Conservation (phyloP, 2,888 invertebrate species). For the Plebejus argus region DNA sequence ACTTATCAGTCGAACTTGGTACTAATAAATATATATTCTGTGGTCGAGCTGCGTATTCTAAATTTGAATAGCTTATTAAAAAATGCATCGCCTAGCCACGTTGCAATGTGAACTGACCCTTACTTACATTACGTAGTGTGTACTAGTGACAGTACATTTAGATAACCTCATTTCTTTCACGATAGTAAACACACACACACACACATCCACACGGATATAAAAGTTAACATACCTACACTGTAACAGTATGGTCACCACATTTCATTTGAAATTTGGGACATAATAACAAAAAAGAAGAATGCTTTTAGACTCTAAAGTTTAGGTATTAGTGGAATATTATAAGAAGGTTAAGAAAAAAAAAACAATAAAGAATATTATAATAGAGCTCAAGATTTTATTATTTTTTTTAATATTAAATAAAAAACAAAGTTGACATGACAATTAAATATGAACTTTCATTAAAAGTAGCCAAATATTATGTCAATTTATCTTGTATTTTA, state of each 20-base stretch:
- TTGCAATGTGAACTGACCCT: neutral
- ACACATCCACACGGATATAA: constrained; percentile 43
- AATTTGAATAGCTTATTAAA: neutral
- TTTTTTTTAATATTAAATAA: no score
- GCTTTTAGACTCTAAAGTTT: neutral
- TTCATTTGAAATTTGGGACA: constrained; percentile 27
- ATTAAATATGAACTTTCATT: no score
- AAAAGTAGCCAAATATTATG: no score
- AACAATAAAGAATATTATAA: neutral
- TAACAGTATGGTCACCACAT: constrained; percentile 43
- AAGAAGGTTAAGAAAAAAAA: no score
- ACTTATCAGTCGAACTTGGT: neutral
- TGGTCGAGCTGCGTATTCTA: neutral
- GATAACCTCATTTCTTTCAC: constrained; percentile 80
- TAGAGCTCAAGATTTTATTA: no score
- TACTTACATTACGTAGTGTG: constrained; percentile 43
- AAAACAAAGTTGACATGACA: no score
- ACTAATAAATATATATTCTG: no score
- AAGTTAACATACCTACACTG: constrained; percentile 47
- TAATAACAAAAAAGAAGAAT: neutral
- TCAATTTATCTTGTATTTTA: no score
- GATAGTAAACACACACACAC: constrained; percentile 56
- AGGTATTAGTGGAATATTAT: neutral
- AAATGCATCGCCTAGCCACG: neutral
- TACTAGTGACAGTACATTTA: constrained; percentile 73